phyloP scores from a whole-genome alignment of 1,140 invertebrate genomes.

The Hypsibius dujardini region DNA sequence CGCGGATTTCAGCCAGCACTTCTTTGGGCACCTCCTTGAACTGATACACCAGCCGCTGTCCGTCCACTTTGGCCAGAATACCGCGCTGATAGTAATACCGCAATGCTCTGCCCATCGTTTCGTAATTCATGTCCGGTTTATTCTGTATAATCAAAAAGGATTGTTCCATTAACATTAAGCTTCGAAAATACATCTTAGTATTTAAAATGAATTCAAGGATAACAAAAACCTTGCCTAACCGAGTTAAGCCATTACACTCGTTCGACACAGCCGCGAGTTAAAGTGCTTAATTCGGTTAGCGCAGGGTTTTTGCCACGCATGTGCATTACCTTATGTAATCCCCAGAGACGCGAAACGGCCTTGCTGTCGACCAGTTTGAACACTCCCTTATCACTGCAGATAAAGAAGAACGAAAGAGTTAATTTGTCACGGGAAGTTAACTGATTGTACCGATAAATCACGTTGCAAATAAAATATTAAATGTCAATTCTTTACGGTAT shows the following conservation, averaged over 20 bases:
- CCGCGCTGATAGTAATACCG: constrained; percentile 97
- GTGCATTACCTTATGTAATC: constrained; percentile 57
- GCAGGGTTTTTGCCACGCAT: background rate
- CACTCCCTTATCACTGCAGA: constrained; percentile 37
- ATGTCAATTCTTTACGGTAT: too few species aligned
- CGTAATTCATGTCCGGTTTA: constrained; percentile 99
- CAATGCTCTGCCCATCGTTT: constrained; percentile 95
- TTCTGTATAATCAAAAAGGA: constrained; percentile 39
- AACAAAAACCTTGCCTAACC: too few species aligned
- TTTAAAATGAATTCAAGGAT: too few species aligned
- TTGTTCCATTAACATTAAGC: background rate
- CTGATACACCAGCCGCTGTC: constrained; percentile 93
- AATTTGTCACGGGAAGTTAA: too few species aligned
- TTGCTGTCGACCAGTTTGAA: constrained; percentile 98
- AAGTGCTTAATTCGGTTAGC: too few species aligned
- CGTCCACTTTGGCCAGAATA: constrained; percentile 96
- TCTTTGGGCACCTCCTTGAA: constrained; percentile 98
- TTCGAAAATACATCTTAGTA: too few species aligned
- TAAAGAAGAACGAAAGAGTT: too few species aligned
- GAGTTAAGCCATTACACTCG: too few species aligned
- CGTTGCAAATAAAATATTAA: too few species aligned
- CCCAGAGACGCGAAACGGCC: constrained; percentile 91
- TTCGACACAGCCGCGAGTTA: too few species aligned
- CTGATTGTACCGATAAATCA: too few species aligned
- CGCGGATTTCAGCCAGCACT: background rate